A percentile compares a stretch with the other conserved stretches of the same genome.
phyloP scores from a whole-genome alignment of 1,140 invertebrate species.

The Drosophila tsacasi region DNA sequence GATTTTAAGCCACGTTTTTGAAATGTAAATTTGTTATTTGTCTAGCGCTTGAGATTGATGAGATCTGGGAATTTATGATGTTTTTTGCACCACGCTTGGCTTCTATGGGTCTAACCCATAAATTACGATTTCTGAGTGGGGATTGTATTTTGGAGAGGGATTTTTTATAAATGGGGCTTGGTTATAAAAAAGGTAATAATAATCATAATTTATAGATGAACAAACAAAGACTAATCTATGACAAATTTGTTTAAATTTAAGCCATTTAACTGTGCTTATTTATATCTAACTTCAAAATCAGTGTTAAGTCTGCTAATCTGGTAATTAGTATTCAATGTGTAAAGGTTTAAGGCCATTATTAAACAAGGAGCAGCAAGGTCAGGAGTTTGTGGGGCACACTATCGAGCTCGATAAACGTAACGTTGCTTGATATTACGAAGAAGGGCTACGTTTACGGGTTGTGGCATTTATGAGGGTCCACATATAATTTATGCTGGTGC shows the following conservation, averaged over 20 bases:
- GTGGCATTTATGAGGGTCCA: constrained; percentile 38
- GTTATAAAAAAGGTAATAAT: constrained; percentile 9
- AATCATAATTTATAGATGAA: neutral
- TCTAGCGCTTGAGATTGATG: constrained; percentile 17
- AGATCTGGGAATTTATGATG: constrained; percentile 11
- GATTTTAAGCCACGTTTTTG: constrained; percentile 7
- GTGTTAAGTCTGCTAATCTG: neutral
- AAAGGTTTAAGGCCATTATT: neutral
- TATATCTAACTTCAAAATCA: neutral
- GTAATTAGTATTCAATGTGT: constrained; percentile 8
- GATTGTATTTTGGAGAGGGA: neutral
- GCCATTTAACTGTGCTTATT: neutral
- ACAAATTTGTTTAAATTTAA: neutral
- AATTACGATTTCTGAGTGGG: neutral
- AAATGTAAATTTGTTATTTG: constrained; percentile 17
- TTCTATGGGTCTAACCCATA: neutral
- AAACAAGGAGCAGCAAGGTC: neutral
- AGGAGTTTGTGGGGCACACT: neutral
- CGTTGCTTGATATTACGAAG: constrained; percentile 9
- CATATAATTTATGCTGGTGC: constrained; percentile 28
- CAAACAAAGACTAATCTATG: neutral
- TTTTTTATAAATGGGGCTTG: no score
- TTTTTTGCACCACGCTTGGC: neutral
- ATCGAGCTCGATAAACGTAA: constrained; percentile 29
- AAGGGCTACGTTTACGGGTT: constrained; percentile 6